phyloP scores from a whole-genome alignment of 2,113 vertebrate genomes.

The Burhinus bistriatus region DNA sequence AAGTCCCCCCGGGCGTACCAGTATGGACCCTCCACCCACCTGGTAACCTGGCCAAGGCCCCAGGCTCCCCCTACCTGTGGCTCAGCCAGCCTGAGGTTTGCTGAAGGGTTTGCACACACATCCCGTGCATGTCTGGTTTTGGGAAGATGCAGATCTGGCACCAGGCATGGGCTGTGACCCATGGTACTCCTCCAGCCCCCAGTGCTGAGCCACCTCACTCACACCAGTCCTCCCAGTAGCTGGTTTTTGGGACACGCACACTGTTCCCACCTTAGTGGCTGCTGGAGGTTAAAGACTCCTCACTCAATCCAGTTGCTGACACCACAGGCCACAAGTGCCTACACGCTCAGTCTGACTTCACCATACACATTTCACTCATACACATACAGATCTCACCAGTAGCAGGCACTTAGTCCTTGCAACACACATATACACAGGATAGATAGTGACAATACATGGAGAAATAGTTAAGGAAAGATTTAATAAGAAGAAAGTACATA shows the following conservation, averaged over 20 bases:
- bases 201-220: too few relatives aligned
- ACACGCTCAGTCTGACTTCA: background rate
- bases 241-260: background rate
- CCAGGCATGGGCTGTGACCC: background rate
- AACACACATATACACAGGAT: background rate
- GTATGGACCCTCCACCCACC: too few relatives aligned
- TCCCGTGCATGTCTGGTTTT: background rate
- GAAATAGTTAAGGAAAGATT: background rate
- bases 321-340: background rate
- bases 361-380: background rate
- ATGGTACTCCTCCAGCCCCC: accelerated
- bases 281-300: background rate
- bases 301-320: background rate
- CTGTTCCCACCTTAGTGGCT: background rate
- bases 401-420: background rate
- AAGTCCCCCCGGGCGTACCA: background rate
- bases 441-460: background rate
- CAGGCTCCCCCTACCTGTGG: accelerated
- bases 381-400: background rate
- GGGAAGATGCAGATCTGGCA: background rate
- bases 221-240: background rate
- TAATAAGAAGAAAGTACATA: background rate
- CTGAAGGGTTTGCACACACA: background rate
- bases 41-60: background rate
- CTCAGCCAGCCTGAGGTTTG: background rate